Percentiles rank a stretch among this genome's conserved stretches.
Conservation (phyloP, 2,888 invertebrate genomes). For the Heliconius cydno region DNA sequence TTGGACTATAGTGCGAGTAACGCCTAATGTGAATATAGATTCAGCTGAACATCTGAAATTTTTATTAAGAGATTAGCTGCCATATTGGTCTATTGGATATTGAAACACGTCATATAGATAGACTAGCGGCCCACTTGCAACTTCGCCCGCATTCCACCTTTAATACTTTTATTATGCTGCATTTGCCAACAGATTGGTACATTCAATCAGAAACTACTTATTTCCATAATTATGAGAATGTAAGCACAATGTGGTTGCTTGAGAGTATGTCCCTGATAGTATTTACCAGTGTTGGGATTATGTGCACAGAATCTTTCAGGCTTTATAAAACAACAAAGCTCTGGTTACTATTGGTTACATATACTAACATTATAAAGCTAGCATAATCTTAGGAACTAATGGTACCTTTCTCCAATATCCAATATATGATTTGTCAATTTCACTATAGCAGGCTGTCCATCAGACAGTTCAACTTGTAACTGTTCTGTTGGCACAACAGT, state of each 20-base stretch:
- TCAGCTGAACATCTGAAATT: constrained; percentile 64
- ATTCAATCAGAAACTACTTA: too few species aligned
- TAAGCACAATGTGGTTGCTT: too few species aligned
- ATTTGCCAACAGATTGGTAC: too few species aligned
- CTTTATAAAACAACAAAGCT: too few species aligned
- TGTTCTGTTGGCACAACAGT: constrained; percentile 56
- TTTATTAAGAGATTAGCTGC: constrained; percentile 26
- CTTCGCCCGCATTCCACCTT: too few species aligned
- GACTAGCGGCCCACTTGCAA: background rate
- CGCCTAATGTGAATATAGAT: constrained; percentile 62
- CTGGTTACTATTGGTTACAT: too few species aligned
- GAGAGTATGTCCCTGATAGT: too few species aligned
- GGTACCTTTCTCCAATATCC: constrained; percentile 66
- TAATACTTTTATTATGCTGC: too few species aligned
- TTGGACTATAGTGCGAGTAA: constrained; percentile 57
- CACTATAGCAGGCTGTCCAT: constrained; percentile 53
- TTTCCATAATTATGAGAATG: too few species aligned
- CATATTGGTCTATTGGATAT: background rate
- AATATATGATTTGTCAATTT: constrained; percentile 59
- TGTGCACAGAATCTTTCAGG: too few species aligned
- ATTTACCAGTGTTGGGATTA: too few species aligned
- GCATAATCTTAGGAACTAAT: background rate
- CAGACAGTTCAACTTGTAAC: constrained; percentile 48
- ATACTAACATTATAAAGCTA: background rate
- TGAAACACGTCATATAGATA: background rate